A percentile compares a stretch with the other conserved stretches of the same genome.
These are phyloP conservation scores for Aleiodes leptofemur DNA, from an alignment of 2,888 invertebrate genomes.

Conservation along the genomic window DNA sequence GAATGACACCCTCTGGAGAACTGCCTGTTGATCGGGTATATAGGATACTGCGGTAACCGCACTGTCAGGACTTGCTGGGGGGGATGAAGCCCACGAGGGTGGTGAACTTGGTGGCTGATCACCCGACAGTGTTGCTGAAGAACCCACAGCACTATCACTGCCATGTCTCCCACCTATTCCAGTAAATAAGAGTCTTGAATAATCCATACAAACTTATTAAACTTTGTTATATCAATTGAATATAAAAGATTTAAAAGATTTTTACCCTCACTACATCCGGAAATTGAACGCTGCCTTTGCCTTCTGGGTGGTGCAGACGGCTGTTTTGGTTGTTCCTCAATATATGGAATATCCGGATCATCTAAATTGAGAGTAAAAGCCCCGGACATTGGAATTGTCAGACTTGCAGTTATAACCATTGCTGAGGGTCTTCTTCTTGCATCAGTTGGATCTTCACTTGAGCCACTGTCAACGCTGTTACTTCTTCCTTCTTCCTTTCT, in stretches of 20 bases:
- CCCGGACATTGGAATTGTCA: constrained; percentile 84
- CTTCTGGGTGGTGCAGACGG: constrained; percentile 75
- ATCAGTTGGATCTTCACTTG: constrained; percentile 72
- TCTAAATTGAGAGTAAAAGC: constrained; percentile 78
- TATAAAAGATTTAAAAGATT: background rate
- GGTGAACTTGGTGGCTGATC: constrained; percentile 78
- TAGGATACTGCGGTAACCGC: constrained; percentile 77
- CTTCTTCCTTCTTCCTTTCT: constrained; percentile 76
- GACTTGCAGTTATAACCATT: constrained; percentile 85
- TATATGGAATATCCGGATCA: constrained; percentile 82
- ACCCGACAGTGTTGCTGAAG: constrained; percentile 77
- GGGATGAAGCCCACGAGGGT: constrained; percentile 79
- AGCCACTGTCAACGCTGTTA: constrained; percentile 76
- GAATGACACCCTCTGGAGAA: constrained; percentile 80
- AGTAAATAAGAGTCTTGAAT: background rate
- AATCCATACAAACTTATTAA: background rate
- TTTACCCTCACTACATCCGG: constrained; percentile 72
- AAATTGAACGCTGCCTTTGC: constrained; percentile 73
- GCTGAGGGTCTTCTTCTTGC: constrained; percentile 80
- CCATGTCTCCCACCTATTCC: constrained; percentile 75
- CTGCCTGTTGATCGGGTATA: constrained; percentile 76
- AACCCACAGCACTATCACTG: constrained; percentile 82
- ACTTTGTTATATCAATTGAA: background rate
- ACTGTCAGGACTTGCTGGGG: constrained; percentile 79
- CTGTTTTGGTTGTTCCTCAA: constrained; percentile 78